Base-by-base conservation (phyloP, 2,113 vertebrate species). In the Cyprinodon variegatus region DNA sequence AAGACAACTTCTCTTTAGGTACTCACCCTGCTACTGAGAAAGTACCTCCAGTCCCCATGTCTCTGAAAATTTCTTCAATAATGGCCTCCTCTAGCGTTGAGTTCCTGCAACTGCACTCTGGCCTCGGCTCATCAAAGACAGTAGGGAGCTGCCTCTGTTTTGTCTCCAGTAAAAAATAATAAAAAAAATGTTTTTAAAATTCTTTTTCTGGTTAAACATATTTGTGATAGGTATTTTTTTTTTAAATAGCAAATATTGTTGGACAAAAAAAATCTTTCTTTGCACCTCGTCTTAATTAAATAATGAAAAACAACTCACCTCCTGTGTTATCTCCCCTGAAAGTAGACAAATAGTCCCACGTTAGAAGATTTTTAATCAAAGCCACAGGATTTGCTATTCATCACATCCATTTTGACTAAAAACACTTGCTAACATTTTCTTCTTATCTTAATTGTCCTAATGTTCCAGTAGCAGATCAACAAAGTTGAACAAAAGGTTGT, bases 81-180 rank as follows among this genome's bases (percentile, higher is more conserved):
- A 84, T 83, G 68, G 84, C 79, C 5, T 78, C 89, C 89, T 91
- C 90, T 89, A 89, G 91, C 89, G 91, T 81, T 6, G 77, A 82
- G 15, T 81, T 66, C 60, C 3, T 82, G 60, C 14, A 77, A 70
- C 29, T 2, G 53, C 82, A 79, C 79, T 90, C 90, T 48, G 50
- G 2, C 45, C 3, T 17, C 1, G 38, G 75, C 78, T 80, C 43
- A 61, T 78, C 39, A 64, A 8, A 69, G 4, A 50, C 46, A 14
- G 8, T 22, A 3, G 15, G 2, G 14, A 14, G 9, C 59, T 41
- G 69, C 0, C 1, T 5, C 1, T 3, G 50, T 4, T 68, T 40
- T 9, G 50, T 12, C 60, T 48, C 81, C 82, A 20, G 11, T 11
- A 45, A 45, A 45, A 10, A 45, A 53, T 20, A 53, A 15, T 4